Evolutionary conservation across 2,113 vertebrate species (phyloP), one percentile per base, ranked within the genome.

Genomic region (Coreoperca whiteheadi): DNA sequence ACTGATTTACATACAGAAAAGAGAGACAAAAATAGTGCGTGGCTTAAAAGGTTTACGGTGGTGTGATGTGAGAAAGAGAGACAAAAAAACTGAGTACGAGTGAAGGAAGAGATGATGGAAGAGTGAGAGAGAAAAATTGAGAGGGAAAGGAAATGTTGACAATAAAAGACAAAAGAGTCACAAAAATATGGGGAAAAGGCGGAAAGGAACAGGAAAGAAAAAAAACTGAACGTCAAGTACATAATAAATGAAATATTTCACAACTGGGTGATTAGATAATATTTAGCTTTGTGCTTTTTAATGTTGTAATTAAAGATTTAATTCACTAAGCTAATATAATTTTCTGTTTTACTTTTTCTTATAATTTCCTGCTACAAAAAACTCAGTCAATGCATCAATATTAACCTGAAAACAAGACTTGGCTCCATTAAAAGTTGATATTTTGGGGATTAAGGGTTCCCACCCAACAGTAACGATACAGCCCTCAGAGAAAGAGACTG

Each of bases 1-100:
- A 51, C 46, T 67, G 30, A 61, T 77, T 68, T 25, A 50, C 57
- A 54, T 25, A 25, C 23, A 74, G 60, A 65, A 25, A 56, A 48
- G n/a, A 34, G 8, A 53, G 56, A 57, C 41, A 0, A 28, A 73
- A 76, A 82, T 82, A 75, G 72, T 0, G 2, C 46, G n/a, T 2
- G 21, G 54, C 53, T 59, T 2, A 15, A 37, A 68, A 28, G 1
- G 10, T 79, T 61, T 32, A 34, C 5, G 20, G 54, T 9, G 6
- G 20, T 5, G 39, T 32, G 64, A 30, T 2, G 9, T 41, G 15
- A 51, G 56, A 3, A 21, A 25, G 37, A 25, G 37, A 67, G 7
- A 23, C 15, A 32, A 28, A 60, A 59, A 61, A 12, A 21, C 20
- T 20, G 10, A 63, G 60, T 20, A 39, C 34, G 4, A 43, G 30